Percentiles rank a stretch among this genome's conserved stretches.
Conservation (phyloP, 2,113 vertebrate species). For the Gallinago media region DNA sequence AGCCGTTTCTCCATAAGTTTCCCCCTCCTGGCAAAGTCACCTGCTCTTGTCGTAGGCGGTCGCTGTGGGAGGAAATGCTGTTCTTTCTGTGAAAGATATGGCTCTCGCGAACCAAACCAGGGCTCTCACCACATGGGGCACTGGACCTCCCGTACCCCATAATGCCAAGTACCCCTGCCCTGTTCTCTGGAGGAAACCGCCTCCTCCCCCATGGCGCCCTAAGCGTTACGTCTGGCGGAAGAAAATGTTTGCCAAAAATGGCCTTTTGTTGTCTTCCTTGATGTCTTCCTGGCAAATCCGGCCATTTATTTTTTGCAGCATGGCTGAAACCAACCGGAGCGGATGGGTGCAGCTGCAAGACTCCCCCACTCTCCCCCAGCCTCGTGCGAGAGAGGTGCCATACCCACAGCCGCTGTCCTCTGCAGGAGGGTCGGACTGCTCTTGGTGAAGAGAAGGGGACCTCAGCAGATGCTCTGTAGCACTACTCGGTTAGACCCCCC, state of each 20-base stretch:
- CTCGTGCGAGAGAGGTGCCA: neutral
- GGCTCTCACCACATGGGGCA: neutral
- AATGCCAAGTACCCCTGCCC: constrained; percentile 41
- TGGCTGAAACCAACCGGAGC: neutral
- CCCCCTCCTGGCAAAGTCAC: constrained; percentile 18
- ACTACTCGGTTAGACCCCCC: neutral
- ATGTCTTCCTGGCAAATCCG: constrained; percentile 70
- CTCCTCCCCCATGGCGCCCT: neutral
- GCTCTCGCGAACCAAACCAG: constrained; percentile 36
- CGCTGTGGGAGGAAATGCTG: constrained; percentile 43
- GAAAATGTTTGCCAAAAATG: constrained; percentile 58
- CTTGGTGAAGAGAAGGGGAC: neutral
- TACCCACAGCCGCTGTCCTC: neutral
- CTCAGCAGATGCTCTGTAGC: constrained; percentile 53
- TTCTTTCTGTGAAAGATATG: constrained; percentile 78
- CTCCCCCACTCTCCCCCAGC: neutral
- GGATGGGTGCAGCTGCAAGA: accelerated
- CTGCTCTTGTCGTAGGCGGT: neutral
- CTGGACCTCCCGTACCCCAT: neutral
- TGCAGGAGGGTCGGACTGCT: neutral
- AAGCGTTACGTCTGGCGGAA: neutral
- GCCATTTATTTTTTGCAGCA: constrained; percentile 13
- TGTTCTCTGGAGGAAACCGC: constrained; percentile 34
- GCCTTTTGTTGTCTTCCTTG: constrained; percentile 67
- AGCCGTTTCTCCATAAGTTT: neutral